Conservation (phyloP, 2,113 vertebrate genomes). For the Pelecanoides urinatrix region DNA sequence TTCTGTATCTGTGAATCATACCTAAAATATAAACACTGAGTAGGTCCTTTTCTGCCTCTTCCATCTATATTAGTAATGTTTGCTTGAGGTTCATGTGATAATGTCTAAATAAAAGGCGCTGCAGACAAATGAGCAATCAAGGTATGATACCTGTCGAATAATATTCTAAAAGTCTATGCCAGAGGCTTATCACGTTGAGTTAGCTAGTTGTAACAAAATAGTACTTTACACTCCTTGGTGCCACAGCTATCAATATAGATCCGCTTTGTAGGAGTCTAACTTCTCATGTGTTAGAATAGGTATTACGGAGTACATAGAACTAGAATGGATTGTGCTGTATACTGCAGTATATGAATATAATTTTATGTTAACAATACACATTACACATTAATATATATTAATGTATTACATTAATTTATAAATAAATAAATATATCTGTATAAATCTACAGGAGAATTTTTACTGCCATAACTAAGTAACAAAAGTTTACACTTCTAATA, state of each 20-base stretch:
- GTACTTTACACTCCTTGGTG: fast-evolving
- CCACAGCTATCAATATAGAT: fast-evolving
- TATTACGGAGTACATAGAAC: not conserved
- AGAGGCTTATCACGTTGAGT: not conserved
- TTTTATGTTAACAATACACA: not conserved
- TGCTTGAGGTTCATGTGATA: not conserved
- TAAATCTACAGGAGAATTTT: not conserved
- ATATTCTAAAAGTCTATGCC: not conserved
- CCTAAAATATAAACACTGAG: not conserved
- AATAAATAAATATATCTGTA: not conserved
- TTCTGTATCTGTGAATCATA: not conserved
- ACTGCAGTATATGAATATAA: too few species aligned
- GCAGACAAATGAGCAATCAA: not conserved
- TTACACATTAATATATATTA: not conserved
- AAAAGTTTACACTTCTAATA: not conserved
- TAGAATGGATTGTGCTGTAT: not conserved
- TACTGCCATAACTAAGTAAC: not conserved
- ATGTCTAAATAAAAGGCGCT: not conserved
- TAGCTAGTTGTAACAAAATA: not conserved
- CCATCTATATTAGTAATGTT: not conserved
- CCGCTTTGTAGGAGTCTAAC: fast-evolving
- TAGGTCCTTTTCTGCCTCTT: not conserved
- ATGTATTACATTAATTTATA: not conserved
- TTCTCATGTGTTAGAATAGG: not conserved
- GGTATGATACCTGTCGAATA: not conserved